Base-by-base conservation (phyloP, 1,140 invertebrate species). In the Glossosoma conforme region DNA sequence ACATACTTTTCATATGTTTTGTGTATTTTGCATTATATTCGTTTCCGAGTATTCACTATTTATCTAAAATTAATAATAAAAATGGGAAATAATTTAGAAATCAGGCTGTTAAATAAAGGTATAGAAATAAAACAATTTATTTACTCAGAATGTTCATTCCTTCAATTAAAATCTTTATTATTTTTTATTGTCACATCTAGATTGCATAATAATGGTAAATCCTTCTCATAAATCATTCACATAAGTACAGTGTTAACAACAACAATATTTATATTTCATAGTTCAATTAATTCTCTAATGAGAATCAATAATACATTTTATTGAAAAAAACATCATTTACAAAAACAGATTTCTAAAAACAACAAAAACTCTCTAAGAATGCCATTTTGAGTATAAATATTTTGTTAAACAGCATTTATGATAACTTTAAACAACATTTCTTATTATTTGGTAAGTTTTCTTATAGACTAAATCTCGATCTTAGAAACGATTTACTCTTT, bases 211-310 rank as follows among this genome's bases (percentile, higher is more conserved):
- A 47, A 44, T 46, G 36, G 44, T 46, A 44, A 58, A 52, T 47
- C 36, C 54, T 58, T 53, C 43, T 50, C 51, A 53, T 51, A 47
- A 58, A 58, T 54, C 56, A 58, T 45, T 51, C 56, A 58, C 52
- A 47, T 54, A n/a, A n/a, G n/a, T n/a, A 47, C 48, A 54, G 40
- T 58, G 24, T 54, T 45, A 58, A 58, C 56, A 58, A 58, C 56
- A 58, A 58, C 56, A 53, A 58, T 51, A 51, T 47, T 13, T 22
- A n/a, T n/a, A n/a, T 24, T 13, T 11, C 25, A 33, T 22, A n/a
- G 19, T 36, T 19, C 8, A 15, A 17, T 19, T 11, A 6, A 17
- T 20, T 18, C 18, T 15, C 3, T 9, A 15, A 33, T 20, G 17
- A 5, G 21, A 36, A 21, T 10, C 10, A 36, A 46, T 46, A 11